A percentile compares a stretch with the other conserved stretches of the same genome.
Evolutionary conservation across 2,113 vertebrate species (phyloP).

Genomic region (Dasyurus viverrinus): DNA sequence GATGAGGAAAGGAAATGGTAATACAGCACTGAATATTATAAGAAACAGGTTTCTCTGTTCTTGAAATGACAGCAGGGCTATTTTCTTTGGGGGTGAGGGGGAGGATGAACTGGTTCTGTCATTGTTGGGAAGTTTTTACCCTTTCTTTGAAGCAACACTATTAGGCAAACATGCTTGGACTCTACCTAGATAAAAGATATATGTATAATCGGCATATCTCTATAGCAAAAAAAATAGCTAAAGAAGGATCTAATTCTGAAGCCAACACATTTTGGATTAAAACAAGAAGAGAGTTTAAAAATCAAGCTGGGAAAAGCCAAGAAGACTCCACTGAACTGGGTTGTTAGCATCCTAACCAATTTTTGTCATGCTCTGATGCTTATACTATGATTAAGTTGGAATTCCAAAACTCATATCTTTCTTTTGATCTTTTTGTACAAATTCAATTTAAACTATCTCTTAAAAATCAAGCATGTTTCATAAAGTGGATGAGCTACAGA

Average conservation of each 20-base stretch:
- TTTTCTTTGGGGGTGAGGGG: background rate
- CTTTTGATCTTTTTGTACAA: background rate
- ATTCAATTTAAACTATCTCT: background rate
- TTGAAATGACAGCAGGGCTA: constrained; percentile 63
- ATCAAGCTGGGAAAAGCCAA: constrained; percentile 13
- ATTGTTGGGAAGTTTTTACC: constrained; percentile 20
- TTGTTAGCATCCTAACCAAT: background rate
- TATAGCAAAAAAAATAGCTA: background rate
- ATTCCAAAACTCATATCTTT: background rate
- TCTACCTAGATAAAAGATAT: background rate
- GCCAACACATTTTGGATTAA: background rate
- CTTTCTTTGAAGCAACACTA: constrained; percentile 51
- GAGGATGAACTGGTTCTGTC: background rate
- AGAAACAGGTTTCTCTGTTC: constrained; percentile 64
- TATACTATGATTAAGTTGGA: constrained; percentile 32
- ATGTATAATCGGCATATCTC: background rate
- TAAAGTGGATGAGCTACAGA: background rate
- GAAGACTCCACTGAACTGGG: background rate
- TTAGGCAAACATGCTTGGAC: constrained; percentile 13
- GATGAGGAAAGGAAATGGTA: constrained; percentile 54
- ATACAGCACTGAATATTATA: constrained; percentile 54
- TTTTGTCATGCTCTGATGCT: background rate
- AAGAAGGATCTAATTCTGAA: background rate
- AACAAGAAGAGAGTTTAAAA: constrained; percentile 13
- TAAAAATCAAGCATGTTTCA: background rate